A percentile compares a stretch with the other conserved stretches of the same genome.
Evolutionary conservation across 2,113 vertebrate species (phyloP).

Genomic region (Hippocampus barbouri): DNA sequence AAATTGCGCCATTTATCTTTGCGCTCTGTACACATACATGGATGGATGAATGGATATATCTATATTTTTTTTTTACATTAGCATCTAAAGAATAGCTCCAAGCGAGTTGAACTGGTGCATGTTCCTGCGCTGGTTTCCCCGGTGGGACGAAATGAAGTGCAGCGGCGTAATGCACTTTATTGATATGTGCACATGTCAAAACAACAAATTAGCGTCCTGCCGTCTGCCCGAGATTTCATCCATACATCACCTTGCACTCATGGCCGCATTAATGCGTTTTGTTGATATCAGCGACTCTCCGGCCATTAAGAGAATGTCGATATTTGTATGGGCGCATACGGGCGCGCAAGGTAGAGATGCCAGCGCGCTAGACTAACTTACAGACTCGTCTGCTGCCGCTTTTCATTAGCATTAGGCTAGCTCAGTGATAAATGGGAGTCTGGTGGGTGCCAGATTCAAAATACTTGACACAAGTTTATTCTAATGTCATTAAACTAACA

Average conservation of each 20-base stretch:
- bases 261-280: conserved; percentile 68
- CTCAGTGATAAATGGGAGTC: neutral
- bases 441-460: neutral
- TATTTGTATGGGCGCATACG: conserved; percentile 23
- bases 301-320: conserved; percentile 66
- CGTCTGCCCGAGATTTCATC: conserved; percentile 43
- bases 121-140: neutral
- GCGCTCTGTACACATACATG: too few species aligned
- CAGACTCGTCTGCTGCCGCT: conserved; percentile 22
- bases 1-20: too few species aligned
- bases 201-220: conserved; percentile 44
- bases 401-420: neutral
- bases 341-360: neutral
- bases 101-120: neutral
- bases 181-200: conserved; percentile 53
- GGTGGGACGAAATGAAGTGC: conserved; percentile 16
- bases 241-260: conserved; percentile 63
- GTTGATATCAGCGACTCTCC: conserved; percentile 71
- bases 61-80: neutral
- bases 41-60: too few species aligned
- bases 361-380: conserved; percentile 23
- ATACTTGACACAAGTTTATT: too few species aligned
- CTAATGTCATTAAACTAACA: too few species aligned
- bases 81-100: neutral
- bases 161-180: conserved; percentile 49